Percentiles rank a stretch among this genome's conserved stretches.
Conservation (phyloP, 2,113 vertebrate species). For the Nothocercus nigrocapillus region DNA sequence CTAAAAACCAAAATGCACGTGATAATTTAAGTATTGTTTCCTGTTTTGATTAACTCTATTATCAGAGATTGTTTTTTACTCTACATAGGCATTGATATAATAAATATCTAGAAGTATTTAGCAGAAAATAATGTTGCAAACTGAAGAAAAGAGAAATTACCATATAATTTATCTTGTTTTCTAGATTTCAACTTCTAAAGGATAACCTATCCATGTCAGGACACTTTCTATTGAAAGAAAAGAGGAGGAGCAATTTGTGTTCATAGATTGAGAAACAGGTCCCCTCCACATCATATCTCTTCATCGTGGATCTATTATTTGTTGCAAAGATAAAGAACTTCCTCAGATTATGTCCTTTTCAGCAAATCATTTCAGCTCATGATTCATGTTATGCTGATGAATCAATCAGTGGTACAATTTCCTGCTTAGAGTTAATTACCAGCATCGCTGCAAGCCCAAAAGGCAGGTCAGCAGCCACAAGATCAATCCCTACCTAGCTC, state of each 20-base stretch:
- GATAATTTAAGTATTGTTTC: constrained; percentile 4
- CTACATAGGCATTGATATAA: not conserved
- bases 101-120: constrained; percentile 14
- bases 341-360: not conserved
- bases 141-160: not conserved
- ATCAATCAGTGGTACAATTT: not conserved
- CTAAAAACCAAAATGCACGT: not conserved
- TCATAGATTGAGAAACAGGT: not conserved
- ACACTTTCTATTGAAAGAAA: not conserved
- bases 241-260: not conserved
- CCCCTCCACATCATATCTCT: not conserved
- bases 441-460: not conserved
- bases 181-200: constrained; percentile 15
- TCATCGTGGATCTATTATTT: not conserved
- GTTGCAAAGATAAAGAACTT: constrained; percentile 51
- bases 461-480: not conserved
- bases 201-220: not conserved
- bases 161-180: constrained; percentile 26
- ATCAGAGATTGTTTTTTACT: constrained; percentile 20
- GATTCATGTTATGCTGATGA: not conserved
- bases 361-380: not conserved
- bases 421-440: not conserved
- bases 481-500: not conserved
- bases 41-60: constrained; percentile 15
- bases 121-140: not conserved